Evolutionary conservation across 1,140 invertebrate species (phyloP).

Genomic region (Drosophila tristis): DNA sequence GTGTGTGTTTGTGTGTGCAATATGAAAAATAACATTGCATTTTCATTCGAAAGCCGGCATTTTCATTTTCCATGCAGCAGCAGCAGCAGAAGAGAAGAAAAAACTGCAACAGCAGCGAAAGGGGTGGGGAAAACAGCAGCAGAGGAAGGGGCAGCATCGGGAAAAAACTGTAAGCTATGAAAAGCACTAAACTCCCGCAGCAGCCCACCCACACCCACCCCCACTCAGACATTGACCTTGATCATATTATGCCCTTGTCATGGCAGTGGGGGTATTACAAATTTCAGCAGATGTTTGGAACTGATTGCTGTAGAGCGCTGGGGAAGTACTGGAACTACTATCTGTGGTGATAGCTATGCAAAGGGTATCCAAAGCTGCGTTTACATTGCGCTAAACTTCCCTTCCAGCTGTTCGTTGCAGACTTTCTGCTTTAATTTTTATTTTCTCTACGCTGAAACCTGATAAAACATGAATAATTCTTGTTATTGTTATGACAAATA

Average conservation of each 20-base stretch:
- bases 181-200: slow-evolving; percentile 15
- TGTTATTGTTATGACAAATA: too few relatives aligned
- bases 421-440: too few relatives aligned
- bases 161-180: slow-evolving; percentile 21
- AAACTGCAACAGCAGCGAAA: slow-evolving; percentile 8
- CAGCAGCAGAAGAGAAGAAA: slow-evolving; percentile 62
- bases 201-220: neutral
- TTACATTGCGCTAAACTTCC: too few relatives aligned
- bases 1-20: slow-evolving; percentile 7
- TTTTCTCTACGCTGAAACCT: too few relatives aligned
- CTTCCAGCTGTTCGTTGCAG: too few relatives aligned
- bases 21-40: slow-evolving; percentile 55
- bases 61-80: slow-evolving; percentile 71
- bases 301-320: slow-evolving; percentile 16
- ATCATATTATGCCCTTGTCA: slow-evolving; percentile 54
- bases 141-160: neutral
- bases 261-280: slow-evolving; percentile 22
- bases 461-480: too few relatives aligned
- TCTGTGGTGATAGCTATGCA: too few relatives aligned
- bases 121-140: slow-evolving; percentile 40
- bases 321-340: too few relatives aligned
- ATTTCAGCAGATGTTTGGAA: slow-evolving; percentile 11
- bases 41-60: slow-evolving; percentile 41
- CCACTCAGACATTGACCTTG: slow-evolving; percentile 76
- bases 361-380: too few relatives aligned